Percentiles rank a stretch among this genome's conserved stretches.
Evolutionary conservation across 2,888 invertebrate species (phyloP).

Genomic region (Nudaria mundana): DNA sequence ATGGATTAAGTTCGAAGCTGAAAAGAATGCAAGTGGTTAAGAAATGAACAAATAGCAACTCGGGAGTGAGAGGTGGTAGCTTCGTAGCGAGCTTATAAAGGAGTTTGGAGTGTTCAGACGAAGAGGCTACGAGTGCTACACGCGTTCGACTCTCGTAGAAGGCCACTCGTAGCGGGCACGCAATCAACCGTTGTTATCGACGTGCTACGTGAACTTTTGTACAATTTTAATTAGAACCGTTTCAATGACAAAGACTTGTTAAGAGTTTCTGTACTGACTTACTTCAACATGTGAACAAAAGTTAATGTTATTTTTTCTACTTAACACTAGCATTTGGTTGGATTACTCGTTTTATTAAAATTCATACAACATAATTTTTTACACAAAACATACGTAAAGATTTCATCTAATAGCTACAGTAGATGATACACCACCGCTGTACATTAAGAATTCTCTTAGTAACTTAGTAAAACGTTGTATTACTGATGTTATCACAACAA

Average conservation of each 20-base stretch:
- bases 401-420: no score
- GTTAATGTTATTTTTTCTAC: no score
- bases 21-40: constrained; percentile 27
- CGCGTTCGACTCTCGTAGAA: constrained; percentile 30
- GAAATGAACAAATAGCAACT: constrained; percentile 35
- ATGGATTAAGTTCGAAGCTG: constrained; percentile 33
- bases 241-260: background rate
- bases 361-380: no score
- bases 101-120: constrained; percentile 46
- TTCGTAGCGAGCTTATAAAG: constrained; percentile 46
- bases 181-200: constrained; percentile 18
- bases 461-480: constrained; percentile 17
- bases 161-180: constrained; percentile 15
- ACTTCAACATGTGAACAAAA: no score
- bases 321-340: no score
- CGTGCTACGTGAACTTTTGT: constrained; percentile 19
- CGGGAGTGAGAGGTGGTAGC: constrained; percentile 36
- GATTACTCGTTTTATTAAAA: no score
- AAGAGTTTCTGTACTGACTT: no score
- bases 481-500: constrained; percentile 31
- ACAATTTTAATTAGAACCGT: constrained; percentile 4
- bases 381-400: no score
- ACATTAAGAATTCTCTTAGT: background rate
- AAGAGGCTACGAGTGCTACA: constrained; percentile 36
- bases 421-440: no score